Base-by-base conservation (phyloP, 2,113 vertebrate species). In the Anoura caudifer region DNA sequence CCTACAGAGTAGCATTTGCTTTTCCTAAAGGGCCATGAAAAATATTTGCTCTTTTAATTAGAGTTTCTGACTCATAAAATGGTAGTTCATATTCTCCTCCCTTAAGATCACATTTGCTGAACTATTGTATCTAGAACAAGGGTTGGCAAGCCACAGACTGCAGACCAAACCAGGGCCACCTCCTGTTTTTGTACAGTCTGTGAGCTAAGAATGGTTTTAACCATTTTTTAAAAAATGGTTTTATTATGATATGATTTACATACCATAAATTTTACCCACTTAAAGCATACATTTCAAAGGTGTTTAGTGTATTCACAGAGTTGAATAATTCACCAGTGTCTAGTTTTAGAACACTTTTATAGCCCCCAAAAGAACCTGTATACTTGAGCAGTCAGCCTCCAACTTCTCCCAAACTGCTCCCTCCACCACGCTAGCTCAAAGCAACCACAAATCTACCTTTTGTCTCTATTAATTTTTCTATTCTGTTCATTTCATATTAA, bases 121-220 rank as follows among this genome's bases (percentile, higher is more conserved):
- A 56, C 26, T 81, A 45, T 10, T 75, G 2, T 47, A 56, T 75
- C 50, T 80, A 36, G 26, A 70, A 50, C 26, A 82, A 10, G 5
- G 31, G 9, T 91, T 95, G 75, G 38, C 65, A 75, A 54, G 85
- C 36, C 14, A 85, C 19, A 85, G 50, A 52, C 65, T 63, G 8
- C 43, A 86, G 75, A 10, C 26, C 70, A 69, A 12, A 70, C 77
- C 26, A 76, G 47, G 50, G 7, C 70, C 45, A 59, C 43, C 5
- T 67, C 56, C 22, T 81, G 19, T 87, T 82, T 87, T 91, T 82
- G 47, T 67, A 54, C 31, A 91, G 79, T 47, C 33, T 47, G 13
- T 90, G 81, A 86, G 81, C 81, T 85, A 75, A 88, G 67, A 43
- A 75, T 83, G n/a, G 8, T 73, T 65, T 81, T 94, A 82, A 82